Evolutionary conservation across 1,140 invertebrate species (phyloP), one percentile per base, ranked within the genome.

Genomic region (Ganaspis sp.): DNA sequence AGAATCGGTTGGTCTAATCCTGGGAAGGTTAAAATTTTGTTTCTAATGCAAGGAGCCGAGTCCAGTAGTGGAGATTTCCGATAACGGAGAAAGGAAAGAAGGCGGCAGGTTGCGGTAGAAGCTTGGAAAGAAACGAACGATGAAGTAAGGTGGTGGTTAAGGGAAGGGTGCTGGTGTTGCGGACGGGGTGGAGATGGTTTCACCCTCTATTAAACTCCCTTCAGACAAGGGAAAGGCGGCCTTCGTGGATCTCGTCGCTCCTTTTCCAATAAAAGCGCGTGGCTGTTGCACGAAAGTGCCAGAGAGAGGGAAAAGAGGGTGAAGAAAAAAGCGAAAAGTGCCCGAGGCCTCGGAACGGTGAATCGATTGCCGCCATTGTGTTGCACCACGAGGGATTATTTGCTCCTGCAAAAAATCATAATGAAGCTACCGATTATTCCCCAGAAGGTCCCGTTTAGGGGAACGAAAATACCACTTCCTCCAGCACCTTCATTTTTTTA

Each of bases 131-230:
- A 72, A 81, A 79, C 15, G 53, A 69, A 80, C 75, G 74, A 58
- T 77, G 74, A 79, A 71, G 76, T 78, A 76, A 82, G 76, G 73
- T 76, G 75, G 83, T 72, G 81, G 83, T 80, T 82, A 77, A 77
- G 77, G 42, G 42, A 45, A 45, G 42, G 42, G 74, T 70, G 73
- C 82, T 58, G 75, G 78, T 77, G 73, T 75, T 80, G 78, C 70
- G 83, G 82, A 85, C 81, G 83, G 78, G 81, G 81, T 82, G 83
- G 84, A 87, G 86, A 86, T 78, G 85, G 87, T 91, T 91, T 92
- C 89, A 91, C 88, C 89, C 90, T 91, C 90, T 92, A 90, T 92
- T 91, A 91, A 91, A 90, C 87, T 88, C 85, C 86, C 87, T 85
- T 81, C 83, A 86, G 85, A 91, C 88, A 91, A 88, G 90, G 85